These are phyloP conservation scores for Umimayanthus kanabou DNA, from an alignment of 92 coral and sea anemone genomes.

Conservation along the genomic window DNA sequence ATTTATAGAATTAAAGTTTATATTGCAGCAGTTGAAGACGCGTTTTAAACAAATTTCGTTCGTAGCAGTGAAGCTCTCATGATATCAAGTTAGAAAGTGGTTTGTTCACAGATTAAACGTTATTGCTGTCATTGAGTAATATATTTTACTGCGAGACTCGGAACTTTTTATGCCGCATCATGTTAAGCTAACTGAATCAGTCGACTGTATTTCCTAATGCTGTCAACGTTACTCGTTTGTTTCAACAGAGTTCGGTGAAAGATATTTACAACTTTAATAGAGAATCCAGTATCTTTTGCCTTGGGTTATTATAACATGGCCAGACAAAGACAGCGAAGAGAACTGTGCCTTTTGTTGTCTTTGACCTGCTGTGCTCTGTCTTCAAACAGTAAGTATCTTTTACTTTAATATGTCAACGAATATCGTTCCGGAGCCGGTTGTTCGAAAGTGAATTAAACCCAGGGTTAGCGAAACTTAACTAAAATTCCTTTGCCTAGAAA, in stretches of 20 bases:
- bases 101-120: background rate
- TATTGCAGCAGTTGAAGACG: background rate
- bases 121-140: background rate
- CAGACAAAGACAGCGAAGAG: background rate
- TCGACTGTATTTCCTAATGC: background rate
- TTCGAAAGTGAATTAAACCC: no score
- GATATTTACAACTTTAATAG: background rate
- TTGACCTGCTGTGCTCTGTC: background rate
- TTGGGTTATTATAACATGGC: background rate
- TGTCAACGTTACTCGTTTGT: background rate
- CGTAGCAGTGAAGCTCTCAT: background rate
- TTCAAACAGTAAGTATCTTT: constrained; percentile 20
- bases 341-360: background rate
- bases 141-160: background rate
- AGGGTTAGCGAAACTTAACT: no score
- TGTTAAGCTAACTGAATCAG: background rate
- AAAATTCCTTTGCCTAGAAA: no score
- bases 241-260: background rate
- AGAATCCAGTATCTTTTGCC: background rate
- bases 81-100: background rate
- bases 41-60: background rate
- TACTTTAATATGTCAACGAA: no score
- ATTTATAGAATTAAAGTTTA: background rate
- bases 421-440: no score
- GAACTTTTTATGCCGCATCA: background rate